phyloP scores from a whole-genome alignment of 1,140 invertebrate genomes.

The Myzus persicae region DNA sequence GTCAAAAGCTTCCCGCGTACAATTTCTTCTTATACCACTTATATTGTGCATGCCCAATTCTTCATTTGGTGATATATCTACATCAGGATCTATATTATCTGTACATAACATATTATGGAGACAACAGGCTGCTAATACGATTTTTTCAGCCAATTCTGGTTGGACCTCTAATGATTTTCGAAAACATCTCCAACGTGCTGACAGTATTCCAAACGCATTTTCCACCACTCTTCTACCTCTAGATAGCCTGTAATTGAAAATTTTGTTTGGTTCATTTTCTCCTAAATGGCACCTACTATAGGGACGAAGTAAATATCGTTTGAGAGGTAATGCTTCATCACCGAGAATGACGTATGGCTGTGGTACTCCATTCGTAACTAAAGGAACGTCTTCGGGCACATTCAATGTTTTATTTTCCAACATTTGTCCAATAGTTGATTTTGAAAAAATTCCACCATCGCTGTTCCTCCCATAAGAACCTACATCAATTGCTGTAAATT shows the following conservation, averaged over 20 bases:
- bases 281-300: neutral
- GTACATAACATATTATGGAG: constrained; percentile 23
- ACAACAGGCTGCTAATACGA: constrained; percentile 9
- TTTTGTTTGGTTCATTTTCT: neutral
- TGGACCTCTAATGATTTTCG: constrained; percentile 6
- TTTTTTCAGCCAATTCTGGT: constrained; percentile 6
- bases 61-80: neutral
- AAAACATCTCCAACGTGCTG: too few species aligned
- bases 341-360: constrained; percentile 26
- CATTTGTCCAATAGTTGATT: constrained; percentile 60
- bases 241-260: constrained; percentile 24
- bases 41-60: constrained; percentile 3
- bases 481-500: constrained; percentile 59
- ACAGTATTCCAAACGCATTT: constrained; percentile 44
- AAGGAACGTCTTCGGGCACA: constrained; percentile 19
- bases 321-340: constrained; percentile 34
- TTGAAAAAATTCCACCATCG: constrained; percentile 64
- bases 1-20: constrained; percentile 1
- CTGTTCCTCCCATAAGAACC: constrained; percentile 61
- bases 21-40: constrained; percentile 10
- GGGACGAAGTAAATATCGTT: neutral
- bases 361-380: constrained; percentile 60
- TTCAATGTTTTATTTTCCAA: constrained; percentile 60
- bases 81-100: neutral
- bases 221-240: constrained; percentile 18